These are phyloP conservation scores for Pristionchus mayeri DNA, from an alignment of 2,888 invertebrate genomes.

Conservation along the genomic window DNA sequence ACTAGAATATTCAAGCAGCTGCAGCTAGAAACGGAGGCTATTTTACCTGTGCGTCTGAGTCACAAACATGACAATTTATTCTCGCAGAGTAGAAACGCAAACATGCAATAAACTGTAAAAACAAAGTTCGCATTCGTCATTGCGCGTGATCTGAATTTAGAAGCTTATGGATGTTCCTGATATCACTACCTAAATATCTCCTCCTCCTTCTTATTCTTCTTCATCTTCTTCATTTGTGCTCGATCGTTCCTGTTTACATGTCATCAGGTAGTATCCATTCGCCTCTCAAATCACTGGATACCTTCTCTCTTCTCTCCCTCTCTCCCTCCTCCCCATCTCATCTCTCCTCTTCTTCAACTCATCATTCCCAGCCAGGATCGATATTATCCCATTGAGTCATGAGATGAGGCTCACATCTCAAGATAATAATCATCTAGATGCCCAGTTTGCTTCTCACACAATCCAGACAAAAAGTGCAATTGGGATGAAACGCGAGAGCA, in stretches of 20 bases:
- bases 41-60: background rate
- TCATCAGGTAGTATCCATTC: constrained; percentile 3
- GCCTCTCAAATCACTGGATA: constrained; percentile 31
- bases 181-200: no score
- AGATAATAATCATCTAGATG: background rate
- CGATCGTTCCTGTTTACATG: constrained; percentile 24
- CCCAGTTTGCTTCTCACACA: background rate
- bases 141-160: no score
- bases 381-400: constrained; percentile 25
- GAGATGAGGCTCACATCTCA: background rate
- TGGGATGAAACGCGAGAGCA: background rate
- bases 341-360: constrained; percentile 18
- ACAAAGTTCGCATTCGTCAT: no score
- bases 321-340: background rate
- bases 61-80: no score
- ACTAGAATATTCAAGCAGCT: background rate
- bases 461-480: background rate
- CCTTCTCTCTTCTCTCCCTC: background rate
- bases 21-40: background rate
- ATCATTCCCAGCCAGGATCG: background rate
- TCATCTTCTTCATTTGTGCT: no score
- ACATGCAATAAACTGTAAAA: no score
- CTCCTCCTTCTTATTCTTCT: no score
- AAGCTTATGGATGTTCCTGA: no score
- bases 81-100: no score